Base-by-base conservation (phyloP, 2,888 invertebrate genomes). In the Diaprepes abbreviatus region DNA sequence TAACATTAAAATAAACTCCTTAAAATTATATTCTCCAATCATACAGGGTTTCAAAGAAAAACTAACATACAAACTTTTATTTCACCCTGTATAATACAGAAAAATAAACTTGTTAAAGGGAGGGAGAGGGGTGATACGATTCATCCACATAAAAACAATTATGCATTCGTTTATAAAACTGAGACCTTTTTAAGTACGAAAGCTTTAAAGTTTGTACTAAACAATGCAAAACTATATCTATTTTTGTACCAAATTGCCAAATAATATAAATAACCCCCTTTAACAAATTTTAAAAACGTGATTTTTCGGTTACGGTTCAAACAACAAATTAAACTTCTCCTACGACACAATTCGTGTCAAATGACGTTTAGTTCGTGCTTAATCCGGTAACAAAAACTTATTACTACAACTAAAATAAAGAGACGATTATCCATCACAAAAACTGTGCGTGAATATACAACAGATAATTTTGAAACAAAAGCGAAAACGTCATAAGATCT, bases 401-500 rank as follows among this genome's bases (percentile, higher is more conserved):
- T 28, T 12, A 12, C 12, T 48, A 12, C 4, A 48, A 24, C 12
- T 48, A 48, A 48, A 48, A 21, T 24, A 48, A 50, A 24, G 12
- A 24, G 21, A 36, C 36, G 14, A 55, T 24, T 16, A 54, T 54
- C 21, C 33, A n/a, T 52, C 33, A 54, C 19, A 55, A 59, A 58
- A 31, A 59, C 35, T 54, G 54, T 55, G 55, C 55, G 54, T 33
- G 33, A 35, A 31, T 57, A 43, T 57, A 36, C 43, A 62, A 33
- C 16, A 31, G 28, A 33, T 33, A 40, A 55, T n/a, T 43, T 31
- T 33, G 4, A 65, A 40, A 24, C 19, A 45, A 45, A 40, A 38
- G 14, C 24, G 43, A 45, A 17, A 55, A 55, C 35, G 55, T 65
- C 66, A 66, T 62, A 67, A 67, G 60, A 62, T 52, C 60, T 60